Base-by-base conservation (phyloP, 2,113 vertebrate genomes). In the Cololabis saira region DNA sequence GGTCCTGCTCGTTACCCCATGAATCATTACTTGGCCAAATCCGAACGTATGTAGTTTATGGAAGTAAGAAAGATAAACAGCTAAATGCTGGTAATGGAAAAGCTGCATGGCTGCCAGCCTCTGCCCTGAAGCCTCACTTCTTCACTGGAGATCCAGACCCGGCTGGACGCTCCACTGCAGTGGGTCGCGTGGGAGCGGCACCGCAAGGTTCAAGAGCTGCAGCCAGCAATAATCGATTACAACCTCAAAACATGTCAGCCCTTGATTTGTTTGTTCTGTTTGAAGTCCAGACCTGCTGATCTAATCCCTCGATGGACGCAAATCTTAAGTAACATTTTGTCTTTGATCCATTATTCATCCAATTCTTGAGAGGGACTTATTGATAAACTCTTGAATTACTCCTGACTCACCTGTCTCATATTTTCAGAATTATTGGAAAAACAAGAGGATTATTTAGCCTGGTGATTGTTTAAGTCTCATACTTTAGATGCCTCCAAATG, bases 261-360 rank as follows among this genome's bases (percentile, higher is more conserved):
- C 82, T 81, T 71, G 81, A 90, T 88, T 84, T 81, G 68, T 80
- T 75, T 81, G 66, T 79, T 68, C 64, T 2, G 53, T 90, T 89
- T 91, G 84, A 87, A 89, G 81, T 74, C 75, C 13, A 12, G 42
- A 59, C 62, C 75, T 78, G 79, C 71, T 81, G 78, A 83, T 85
- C 74, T 61, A 69, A 77, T 78, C 74, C 79, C 15, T 76, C 66
- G 76, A 88, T 76, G 71, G 80, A 90, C 85, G 76, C 21, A 64
- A 80, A 84, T 79, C 84, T 85, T 86, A 87, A 91, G 83, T 55
- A 90, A 91, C 81, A 71, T 81, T 82, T n/a, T 65, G 63, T 79
- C 86, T 90, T 87, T 90, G 82, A 92, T 93, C 53, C 74, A 92
- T 93, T 92, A 92, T 93, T 93, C 66, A 93, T 88, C 85, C 9